A percentile compares a stretch with the other conserved stretches of the same genome.
Evolutionary conservation across 2,113 vertebrate species (phyloP).

Genomic region (Menidia beryllina): DNA sequence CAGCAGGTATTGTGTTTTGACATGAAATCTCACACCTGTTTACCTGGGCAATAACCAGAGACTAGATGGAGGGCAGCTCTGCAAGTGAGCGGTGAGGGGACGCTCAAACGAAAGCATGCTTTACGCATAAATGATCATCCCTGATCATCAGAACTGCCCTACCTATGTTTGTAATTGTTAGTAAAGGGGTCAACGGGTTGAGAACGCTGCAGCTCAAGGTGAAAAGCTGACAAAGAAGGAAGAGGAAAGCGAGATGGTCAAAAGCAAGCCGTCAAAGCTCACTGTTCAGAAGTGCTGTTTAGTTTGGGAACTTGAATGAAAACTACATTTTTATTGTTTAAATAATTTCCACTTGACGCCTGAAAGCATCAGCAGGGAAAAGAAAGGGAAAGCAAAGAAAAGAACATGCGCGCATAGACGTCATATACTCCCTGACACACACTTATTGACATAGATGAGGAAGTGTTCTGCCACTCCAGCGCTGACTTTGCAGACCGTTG

Average conservation of each 20-base stretch:
- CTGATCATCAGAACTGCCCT: not conserved
- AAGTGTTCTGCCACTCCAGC: slow-evolving; percentile 72
- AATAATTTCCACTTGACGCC: not conserved
- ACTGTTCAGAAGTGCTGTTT: too few relatives aligned
- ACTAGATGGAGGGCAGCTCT: too few relatives aligned
- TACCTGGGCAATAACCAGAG: not conserved
- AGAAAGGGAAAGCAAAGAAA: not conserved
- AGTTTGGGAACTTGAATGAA: not conserved
- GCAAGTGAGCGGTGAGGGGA: not conserved
- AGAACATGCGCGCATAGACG: slow-evolving; percentile 8
- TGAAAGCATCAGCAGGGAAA: not conserved
- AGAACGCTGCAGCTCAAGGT: not conserved
- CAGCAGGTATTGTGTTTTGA: too few relatives aligned
- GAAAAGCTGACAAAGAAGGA: not conserved
- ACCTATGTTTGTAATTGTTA: accelerated
- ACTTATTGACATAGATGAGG: slow-evolving; percentile 74
- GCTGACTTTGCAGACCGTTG: slow-evolving; percentile 53
- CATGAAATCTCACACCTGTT: not conserved
- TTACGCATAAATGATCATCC: not conserved
- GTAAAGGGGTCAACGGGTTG: not conserved
- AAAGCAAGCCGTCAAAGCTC: not conserved
- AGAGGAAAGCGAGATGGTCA: not conserved
- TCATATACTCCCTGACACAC: slow-evolving; percentile 49
- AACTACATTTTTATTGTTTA: not conserved
- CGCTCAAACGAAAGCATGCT: not conserved